Base-by-base conservation (phyloP, 2,113 vertebrate species). In the Actenoides hombroni region DNA sequence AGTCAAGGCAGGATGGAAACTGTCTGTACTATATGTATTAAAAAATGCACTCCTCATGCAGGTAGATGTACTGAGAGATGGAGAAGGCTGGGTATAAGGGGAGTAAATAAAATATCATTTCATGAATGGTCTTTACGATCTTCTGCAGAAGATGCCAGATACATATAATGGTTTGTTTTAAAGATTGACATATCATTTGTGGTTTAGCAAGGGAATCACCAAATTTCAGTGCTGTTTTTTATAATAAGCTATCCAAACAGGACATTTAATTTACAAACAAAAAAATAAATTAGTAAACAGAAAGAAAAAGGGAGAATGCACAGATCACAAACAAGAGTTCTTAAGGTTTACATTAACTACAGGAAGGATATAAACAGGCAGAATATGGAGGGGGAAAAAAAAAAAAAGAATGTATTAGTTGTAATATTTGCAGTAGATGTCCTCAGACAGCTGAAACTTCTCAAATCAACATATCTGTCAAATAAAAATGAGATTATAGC, bases 401-500 rank as follows among this genome's bases (percentile, higher is more conserved):
- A 84, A 25, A 4, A 68, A 76, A 73, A 85, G 5, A 79, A 29
- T 73, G 11, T 54, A 67, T 71, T 86, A 26, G 8, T n/a, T 91
- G 12, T 83, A 71, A 33, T 69, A 44, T 64, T 86, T 94, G 71
- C 39, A 48, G 39, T 70, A 86, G 65, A n/a, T 89, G 42, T 91
- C 53, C 57, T 84, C 35, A 77, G 69, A 79, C 74, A 83, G 42
- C 53, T 92, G 78, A 76, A 86, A 76, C 40, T 69, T 51, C 53
- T 90, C 40, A 83, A 40, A 77, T 77, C 59, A 92, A 31, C 19
- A 3, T 33, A 73, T 40, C 59, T 81, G 49, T 87, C 81, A 92
- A 92, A 59, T 65, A 53, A 90, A 88, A 61, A 75, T 31, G 51
- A 91, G 69, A 79, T 75, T 76, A 37, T 35, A 82, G 48, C 33